A percentile compares a stretch with the other conserved stretches of the same genome.
phyloP scores from a whole-genome alignment of 2,888 invertebrate genomes.

The Euphydryas editha region DNA sequence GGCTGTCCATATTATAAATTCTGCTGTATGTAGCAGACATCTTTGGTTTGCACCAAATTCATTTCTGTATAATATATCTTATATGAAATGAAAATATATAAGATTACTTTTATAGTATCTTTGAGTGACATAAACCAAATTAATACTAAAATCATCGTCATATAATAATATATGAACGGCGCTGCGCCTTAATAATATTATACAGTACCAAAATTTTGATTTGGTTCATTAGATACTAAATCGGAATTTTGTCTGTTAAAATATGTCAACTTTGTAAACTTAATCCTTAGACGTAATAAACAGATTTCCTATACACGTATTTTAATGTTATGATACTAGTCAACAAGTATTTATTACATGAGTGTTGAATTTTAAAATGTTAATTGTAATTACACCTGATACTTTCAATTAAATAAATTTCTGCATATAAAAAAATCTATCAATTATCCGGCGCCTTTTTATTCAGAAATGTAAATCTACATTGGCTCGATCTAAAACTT shows the following conservation, averaged over 20 bases:
- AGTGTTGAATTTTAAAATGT: conserved; percentile 68
- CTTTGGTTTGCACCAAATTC: neutral
- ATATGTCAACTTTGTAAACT: conserved; percentile 4
- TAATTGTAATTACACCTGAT: conserved; percentile 75
- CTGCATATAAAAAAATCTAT: conserved; percentile 71
- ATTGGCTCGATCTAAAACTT: conserved; percentile 11
- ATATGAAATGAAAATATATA: no score
- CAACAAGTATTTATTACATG: conserved; percentile 77
- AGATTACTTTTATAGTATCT: no score
- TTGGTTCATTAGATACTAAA: neutral
- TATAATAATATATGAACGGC: conserved; percentile 11
- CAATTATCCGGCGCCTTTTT: conserved; percentile 52
- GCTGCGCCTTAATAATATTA: neutral
- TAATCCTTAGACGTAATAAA: conserved; percentile 13
- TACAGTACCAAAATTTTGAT: neutral
- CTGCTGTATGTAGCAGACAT: neutral
- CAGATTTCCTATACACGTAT: conserved; percentile 32
- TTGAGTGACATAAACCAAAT: no score
- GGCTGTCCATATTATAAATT: conserved; percentile 2
- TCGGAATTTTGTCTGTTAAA: neutral
- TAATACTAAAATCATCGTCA: no score
- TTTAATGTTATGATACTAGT: conserved; percentile 62
- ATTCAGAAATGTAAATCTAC: conserved; percentile 30
- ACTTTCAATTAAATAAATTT: conserved; percentile 79
- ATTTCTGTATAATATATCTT: neutral